Base-by-base conservation (phyloP, 2,113 vertebrate species). In the Entomyzon cyanotis region DNA sequence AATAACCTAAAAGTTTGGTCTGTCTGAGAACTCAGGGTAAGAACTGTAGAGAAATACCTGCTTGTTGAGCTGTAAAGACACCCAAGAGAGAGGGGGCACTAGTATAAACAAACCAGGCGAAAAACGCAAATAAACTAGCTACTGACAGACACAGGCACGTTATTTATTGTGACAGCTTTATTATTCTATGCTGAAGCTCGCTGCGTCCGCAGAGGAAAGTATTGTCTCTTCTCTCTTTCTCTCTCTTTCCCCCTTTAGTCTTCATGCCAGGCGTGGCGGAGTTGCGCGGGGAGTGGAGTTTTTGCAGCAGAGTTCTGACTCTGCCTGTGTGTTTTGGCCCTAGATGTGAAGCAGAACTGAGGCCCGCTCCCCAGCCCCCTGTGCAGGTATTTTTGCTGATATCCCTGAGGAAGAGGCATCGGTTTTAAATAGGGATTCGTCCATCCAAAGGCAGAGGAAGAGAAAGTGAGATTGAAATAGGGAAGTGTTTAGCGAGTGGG, bases 51-150 rank as follows among this genome's bases (percentile, higher is more conserved):
- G 97, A 96, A 97, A 98, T 95, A 98, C 78, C 87, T 97, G 94
- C 88, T 97, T 96, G 93, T 97, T 98, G 96, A 97, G 96, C 93
- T 98, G 86, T 95, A 95, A 97, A 97, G 97, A 96, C 93, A 97
- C 96, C 97, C 95, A 95, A 63, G 97, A 97, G 96, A 97, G 94
- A 95, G 87, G 88, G 84, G 85, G 77, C 81, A 90, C 84, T 93
- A 97, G 97, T 93, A 97, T 96, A 98, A 98, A 98, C 97, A 98
- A 98, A 97, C 91, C 79, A 82, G 91, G 94, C 49, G 92, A 90
- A 98, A 97, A 98, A 94, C 42, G 92, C 97, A 98, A 98, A 98
- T 97, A 98, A 98, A 97, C 96, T 55, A 86, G 97, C 97, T 98
- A 98, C 98, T 97, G 98, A 98, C 97, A 98, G 97, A 97, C 96